Evolutionary conservation across 2,888 invertebrate species (phyloP), one percentile per base, ranked within the genome.

Genomic region (Apoderus coryli): DNA sequence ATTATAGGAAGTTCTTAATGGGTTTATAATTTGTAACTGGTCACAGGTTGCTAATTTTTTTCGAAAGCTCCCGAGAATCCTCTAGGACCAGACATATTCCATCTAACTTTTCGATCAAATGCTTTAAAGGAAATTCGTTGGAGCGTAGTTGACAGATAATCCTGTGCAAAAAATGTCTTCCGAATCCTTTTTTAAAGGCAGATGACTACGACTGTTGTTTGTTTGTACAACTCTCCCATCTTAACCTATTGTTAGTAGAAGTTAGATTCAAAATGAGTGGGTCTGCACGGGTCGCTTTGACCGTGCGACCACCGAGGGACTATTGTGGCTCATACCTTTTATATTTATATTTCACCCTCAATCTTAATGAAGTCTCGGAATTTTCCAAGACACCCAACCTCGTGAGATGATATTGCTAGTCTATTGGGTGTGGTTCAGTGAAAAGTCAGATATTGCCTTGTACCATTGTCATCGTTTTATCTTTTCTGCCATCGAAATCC

Each of bases 401-500:
- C n/a, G n/a, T n/a, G n/a, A n/a, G n/a, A n/a, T n/a, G n/a, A n/a
- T 19, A 19, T 19, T 19, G n/a, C 19, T 19, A 19, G 19, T 19
- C 6, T 19, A n/a, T 19, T 19, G 19, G 19, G n/a, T 19, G 19
- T 19, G n/a, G 6, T 19, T 19, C 6, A 19, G 6, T 19, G n/a
- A n/a, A 19, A 19, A 19, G 19, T 19, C 19, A 19, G 7, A 19
- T 19, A 19, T 19, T 19, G 19, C 19, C 7, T 19, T 19, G 7
- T 7, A 19, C n/a, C 19, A 19, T 19, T 19, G 27, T 27, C 12
- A 31, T 13, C 7, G 31, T 31, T 31, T 26, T 31, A 14, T 31
- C 31, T 26, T 31, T 31, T 4, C 22, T 10, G 9, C 27, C 27
- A 27, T 32, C 32, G 16, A 32, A 32, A 13, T 27, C 22, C 5